phyloP scores from a whole-genome alignment of 2,797 vertebrate genomes.

The Falco berigora region DNA sequence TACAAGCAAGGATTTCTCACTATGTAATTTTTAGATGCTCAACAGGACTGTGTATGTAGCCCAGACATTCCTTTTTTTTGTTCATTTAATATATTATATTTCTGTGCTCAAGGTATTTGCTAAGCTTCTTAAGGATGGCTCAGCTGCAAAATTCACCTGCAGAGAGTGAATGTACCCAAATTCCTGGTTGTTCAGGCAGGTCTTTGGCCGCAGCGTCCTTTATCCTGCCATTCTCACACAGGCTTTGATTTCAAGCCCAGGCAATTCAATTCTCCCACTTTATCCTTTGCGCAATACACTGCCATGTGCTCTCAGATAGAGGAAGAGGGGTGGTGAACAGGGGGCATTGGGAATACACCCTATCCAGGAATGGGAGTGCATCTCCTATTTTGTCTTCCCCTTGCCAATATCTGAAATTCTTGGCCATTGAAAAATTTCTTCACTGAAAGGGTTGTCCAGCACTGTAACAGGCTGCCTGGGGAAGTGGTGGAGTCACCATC shows the following conservation, averaged over 20 bases:
- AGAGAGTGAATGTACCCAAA: not conserved
- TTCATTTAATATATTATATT: fast-evolving
- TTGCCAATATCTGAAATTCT: not conserved
- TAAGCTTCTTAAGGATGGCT: not conserved
- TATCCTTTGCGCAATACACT: not conserved
- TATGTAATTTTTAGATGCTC: not conserved
- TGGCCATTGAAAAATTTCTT: not conserved
- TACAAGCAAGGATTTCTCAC: not conserved
- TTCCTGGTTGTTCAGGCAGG: not conserved
- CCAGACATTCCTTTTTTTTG: not conserved
- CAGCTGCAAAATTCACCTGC: not conserved
- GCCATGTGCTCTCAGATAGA: fast-evolving
- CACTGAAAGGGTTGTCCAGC: too few species aligned
- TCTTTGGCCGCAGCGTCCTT: not conserved
- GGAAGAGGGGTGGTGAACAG: not conserved
- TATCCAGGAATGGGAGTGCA: fast-evolving
- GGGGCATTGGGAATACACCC: not conserved
- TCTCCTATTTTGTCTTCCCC: not conserved
- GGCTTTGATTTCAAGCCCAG: not conserved
- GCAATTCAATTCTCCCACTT: not conserved
- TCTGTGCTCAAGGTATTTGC: not conserved
- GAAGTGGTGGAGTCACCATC: too few species aligned
- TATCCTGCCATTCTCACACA: not conserved
- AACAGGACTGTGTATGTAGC: fast-evolving
- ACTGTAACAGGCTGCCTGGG: too few species aligned